Base-by-base conservation (phyloP, 2,797 vertebrate species). In the Danio kyathit region DNA sequence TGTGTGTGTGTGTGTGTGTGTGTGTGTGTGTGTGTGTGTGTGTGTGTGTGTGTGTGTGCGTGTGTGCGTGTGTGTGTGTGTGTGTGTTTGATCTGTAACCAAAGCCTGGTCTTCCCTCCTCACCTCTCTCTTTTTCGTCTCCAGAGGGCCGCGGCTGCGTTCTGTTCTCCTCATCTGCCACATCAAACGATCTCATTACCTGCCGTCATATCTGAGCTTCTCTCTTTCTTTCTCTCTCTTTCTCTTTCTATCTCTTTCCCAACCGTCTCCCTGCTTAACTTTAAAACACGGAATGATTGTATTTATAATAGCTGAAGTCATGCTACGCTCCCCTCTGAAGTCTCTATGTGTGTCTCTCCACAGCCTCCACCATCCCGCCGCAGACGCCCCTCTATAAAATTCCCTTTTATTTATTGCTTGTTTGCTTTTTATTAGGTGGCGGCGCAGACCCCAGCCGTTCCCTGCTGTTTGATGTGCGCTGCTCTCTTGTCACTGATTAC, bases 131-230 rank as follows among this genome's bases (percentile, higher is more conserved):
- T 29, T 29, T 29, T 29, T 29, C 88, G 85, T 89, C 67, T 80
- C 88, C 83, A 73, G 86, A 90, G 88, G 88, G 83, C 82, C 76
- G 76, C 86, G 83, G 87, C 87, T 88, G 86, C 70, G 79, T 56
- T 82, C 65, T 64, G 76, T 87, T 89, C 90, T 88, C 88, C 88
- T 90, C 91, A 92, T 93, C 93, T 91, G 91, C 90, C 90, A 94
- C 93, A 94, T 95, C 93, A 95, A 95, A 94, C 91, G 90, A 91
- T 94, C 92, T 92, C 91, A 93, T 93, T 93, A 92, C 84, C 74
- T 89, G 89, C 90, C 88, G 90, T 91, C 90, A 90, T 90, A 91
- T 87, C 88, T 87, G 66, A 84, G 14, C 59, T 19, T 54, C 14
- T 49, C 21, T 48, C 16, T 48, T 19, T 60, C 54, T 41, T 60